These are phyloP conservation scores for Cantharis rufa DNA, from an alignment of 2,888 invertebrate species.

Conservation along the genomic window DNA sequence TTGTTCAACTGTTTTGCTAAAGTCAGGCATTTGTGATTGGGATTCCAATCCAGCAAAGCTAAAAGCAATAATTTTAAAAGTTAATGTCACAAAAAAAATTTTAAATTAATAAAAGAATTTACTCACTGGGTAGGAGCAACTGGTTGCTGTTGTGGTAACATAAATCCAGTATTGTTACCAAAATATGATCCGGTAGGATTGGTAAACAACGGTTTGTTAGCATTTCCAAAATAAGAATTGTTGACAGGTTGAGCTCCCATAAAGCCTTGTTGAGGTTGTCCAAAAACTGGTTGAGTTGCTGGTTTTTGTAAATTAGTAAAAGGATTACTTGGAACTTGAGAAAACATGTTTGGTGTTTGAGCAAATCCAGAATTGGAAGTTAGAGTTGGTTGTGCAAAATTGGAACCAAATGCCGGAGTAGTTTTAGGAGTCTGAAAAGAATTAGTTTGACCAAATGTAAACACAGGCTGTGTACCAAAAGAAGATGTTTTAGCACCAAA, in stretches of 20 bases:
- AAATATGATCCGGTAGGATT: constrained; percentile 36
- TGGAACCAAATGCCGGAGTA: constrained; percentile 34
- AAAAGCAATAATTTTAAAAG: neutral
- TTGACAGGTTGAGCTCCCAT: constrained; percentile 34
- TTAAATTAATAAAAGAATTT: too few species aligned
- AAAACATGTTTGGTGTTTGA: constrained; percentile 44
- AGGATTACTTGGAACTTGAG: neutral
- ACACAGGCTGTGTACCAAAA: constrained; percentile 47
- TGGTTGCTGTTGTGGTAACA: constrained; percentile 21
- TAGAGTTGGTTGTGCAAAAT: constrained; percentile 31
- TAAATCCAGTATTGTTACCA: constrained; percentile 10
- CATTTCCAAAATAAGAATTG: constrained; percentile 40
- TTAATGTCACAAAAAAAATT: too few species aligned
- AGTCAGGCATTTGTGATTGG: constrained; percentile 8
- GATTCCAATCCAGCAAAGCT: constrained; percentile 5
- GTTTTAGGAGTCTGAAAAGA: constrained; percentile 45
- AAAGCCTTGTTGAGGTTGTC: constrained; percentile 42
- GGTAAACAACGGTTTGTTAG: constrained; percentile 51
- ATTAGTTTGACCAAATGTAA: constrained; percentile 48
- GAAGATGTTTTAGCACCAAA: constrained; percentile 42
- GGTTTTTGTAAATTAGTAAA: constrained; percentile 44
- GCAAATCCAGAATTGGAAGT: constrained; percentile 46
- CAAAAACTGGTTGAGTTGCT: constrained; percentile 54
- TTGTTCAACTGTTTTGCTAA: constrained; percentile 11
- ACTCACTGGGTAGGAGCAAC: constrained; percentile 8